Percentiles rank a stretch among this genome's conserved stretches.
These are phyloP conservation scores for Sparidentex hasta DNA, from an alignment of 2,797 vertebrate species.

Conservation along the genomic window DNA sequence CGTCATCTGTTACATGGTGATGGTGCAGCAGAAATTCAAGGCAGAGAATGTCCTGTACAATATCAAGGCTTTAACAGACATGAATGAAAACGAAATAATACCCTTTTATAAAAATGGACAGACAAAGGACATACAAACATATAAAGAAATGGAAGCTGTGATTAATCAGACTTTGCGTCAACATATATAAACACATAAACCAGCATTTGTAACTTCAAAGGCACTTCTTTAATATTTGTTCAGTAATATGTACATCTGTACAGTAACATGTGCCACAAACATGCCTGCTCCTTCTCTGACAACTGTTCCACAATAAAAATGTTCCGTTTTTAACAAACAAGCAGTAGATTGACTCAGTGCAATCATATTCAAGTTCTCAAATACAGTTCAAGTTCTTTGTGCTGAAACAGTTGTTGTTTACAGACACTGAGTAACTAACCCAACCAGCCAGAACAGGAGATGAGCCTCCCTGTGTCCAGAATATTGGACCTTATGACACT, in stretches of 20 bases:
- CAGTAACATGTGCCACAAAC: conserved; percentile 71
- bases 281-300: conserved; percentile 88
- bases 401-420: conserved; percentile 77
- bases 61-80: not conserved
- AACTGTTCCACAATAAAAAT: conserved; percentile 91
- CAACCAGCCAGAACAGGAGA: not conserved
- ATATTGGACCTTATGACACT: not conserved
- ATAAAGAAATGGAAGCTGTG: not conserved
- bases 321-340: conserved; percentile 80
- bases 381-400: conserved; percentile 66
- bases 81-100: too few species aligned
- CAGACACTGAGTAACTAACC: conserved; percentile 17
- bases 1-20: not conserved
- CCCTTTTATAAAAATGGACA: too few species aligned
- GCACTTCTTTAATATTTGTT: conserved; percentile 91
- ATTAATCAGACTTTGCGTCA: not conserved
- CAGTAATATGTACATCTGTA: conserved; percentile 95
- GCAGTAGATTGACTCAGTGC: conserved; percentile 56
- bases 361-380: conserved; percentile 95
- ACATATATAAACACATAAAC: not conserved
- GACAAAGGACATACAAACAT: not conserved
- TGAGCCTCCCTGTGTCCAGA: not conserved
- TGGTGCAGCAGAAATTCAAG: not conserved
- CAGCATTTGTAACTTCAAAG: conserved; percentile 69
- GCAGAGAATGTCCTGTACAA: not conserved